Conservation (phyloP, 1,140 invertebrate genomes). For the Eurytemora carolleeae region DNA sequence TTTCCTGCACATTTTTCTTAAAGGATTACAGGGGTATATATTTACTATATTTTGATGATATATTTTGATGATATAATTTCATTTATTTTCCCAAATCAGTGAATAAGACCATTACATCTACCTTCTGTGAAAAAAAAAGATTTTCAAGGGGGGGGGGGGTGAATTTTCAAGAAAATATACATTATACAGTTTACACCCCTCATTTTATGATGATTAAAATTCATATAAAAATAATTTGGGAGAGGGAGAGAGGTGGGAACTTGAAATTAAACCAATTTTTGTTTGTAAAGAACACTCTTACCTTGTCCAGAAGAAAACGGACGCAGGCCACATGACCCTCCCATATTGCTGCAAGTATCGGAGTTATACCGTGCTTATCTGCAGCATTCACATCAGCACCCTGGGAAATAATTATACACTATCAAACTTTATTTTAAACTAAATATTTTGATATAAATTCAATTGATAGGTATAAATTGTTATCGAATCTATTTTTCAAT, state of each 20-base stretch:
- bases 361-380: slow-evolving; percentile 83
- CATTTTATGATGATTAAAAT: background rate
- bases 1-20: too few species aligned
- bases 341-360: slow-evolving; percentile 79
- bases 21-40: too few species aligned
- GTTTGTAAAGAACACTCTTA: slow-evolving; percentile 23
- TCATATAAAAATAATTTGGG: background rate
- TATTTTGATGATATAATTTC: too few species aligned
- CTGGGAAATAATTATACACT: too few species aligned
- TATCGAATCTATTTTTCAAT: too few species aligned
- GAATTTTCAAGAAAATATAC: background rate
- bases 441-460: too few species aligned
- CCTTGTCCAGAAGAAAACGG: slow-evolving; percentile 59
- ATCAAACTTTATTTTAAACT: too few species aligned
- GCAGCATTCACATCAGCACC: slow-evolving; percentile 36
- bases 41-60: too few species aligned
- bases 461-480: too few species aligned
- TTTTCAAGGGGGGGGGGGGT: background rate
- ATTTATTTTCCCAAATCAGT: too few species aligned
- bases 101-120: too few species aligned
- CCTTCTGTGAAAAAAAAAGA: background rate
- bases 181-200: background rate
- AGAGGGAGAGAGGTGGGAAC: background rate
- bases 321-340: slow-evolving; percentile 83
- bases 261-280: background rate